phyloP scores from a whole-genome alignment of 2,888 invertebrate species.

The Drosophila colorata region DNA sequence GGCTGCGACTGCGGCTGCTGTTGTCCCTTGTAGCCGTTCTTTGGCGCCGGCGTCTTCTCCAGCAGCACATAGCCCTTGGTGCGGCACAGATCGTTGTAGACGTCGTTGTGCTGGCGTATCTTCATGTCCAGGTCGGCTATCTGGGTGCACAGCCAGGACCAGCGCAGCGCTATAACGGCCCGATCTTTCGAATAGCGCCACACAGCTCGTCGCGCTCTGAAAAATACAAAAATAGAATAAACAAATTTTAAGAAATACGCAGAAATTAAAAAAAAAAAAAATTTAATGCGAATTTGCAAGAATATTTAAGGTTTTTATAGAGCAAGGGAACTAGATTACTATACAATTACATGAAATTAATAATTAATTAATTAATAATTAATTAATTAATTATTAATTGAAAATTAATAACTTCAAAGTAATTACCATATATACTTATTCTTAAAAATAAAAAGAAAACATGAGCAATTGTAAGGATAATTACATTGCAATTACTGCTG shows the following conservation, averaged over 20 bases:
- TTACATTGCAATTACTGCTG: too few species aligned
- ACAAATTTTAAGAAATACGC: neutral
- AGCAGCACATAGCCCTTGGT: conserved; percentile 87
- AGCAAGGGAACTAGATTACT: too few species aligned
- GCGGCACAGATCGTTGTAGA: conserved; percentile 89
- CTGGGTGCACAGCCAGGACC: conserved; percentile 97
- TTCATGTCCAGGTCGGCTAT: conserved; percentile 96
- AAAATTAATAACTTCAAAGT: too few species aligned
- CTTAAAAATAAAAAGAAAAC: too few species aligned
- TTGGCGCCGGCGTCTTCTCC: conserved; percentile 44
- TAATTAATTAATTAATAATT: too few species aligned
- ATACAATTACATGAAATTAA: too few species aligned
- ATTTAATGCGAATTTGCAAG: too few species aligned
- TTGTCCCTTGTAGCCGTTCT: conserved; percentile 59
- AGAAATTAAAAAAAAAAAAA: neutral
- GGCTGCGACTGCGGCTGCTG: conserved; percentile 3
- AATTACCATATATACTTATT: too few species aligned
- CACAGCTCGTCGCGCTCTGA: conserved; percentile 91
- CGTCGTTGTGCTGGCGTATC: conserved; percentile 94
- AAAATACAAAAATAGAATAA: neutral
- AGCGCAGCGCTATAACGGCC: conserved; percentile 92
- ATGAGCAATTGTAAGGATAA: too few species aligned
- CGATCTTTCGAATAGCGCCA: conserved; percentile 93
- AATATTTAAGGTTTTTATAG: too few species aligned
- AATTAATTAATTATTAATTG: too few species aligned